These are phyloP conservation scores for Pterocles orientalis DNA, from an alignment of 2,113 vertebrate species.

Conservation along the genomic window DNA sequence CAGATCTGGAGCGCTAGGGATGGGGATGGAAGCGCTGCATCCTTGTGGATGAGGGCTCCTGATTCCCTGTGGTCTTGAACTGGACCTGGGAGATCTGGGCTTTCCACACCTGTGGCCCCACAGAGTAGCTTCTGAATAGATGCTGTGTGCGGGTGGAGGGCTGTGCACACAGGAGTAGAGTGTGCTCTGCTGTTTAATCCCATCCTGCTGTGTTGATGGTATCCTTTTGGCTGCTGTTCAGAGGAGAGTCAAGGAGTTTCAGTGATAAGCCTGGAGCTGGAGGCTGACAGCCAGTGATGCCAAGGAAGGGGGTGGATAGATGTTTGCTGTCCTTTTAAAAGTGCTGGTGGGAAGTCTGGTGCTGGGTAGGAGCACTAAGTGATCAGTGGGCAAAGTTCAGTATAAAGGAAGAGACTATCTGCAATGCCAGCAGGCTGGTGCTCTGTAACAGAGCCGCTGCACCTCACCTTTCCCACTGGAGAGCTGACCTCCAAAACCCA, in stretches of 20 bases:
- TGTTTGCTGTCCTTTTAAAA: neutral
- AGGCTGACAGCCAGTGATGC: neutral
- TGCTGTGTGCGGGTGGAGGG: fast-evolving
- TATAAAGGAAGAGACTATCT: neutral
- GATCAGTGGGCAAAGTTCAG: neutral
- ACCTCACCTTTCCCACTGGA: neutral
- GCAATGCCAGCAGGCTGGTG: neutral
- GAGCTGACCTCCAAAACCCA: neutral
- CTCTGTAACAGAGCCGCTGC: neutral
- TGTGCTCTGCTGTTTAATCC: neutral
- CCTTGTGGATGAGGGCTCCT: neutral
- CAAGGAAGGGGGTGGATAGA: neutral
- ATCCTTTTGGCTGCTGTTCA: neutral
- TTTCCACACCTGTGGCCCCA: neutral
- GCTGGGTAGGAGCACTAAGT: neutral
- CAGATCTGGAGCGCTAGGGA: neutral
- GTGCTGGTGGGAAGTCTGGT: neutral
- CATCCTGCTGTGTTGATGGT: neutral
- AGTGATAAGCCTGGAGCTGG: neutral
- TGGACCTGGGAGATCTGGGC: neutral
- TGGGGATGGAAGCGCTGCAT: neutral
- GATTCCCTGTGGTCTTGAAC: neutral
- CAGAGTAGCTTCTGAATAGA: neutral
- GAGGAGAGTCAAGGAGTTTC: neutral
- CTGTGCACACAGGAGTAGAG: neutral